Evolutionary conservation across 2,888 invertebrate species (phyloP).

Genomic region (Linnaemya tessellans): DNA sequence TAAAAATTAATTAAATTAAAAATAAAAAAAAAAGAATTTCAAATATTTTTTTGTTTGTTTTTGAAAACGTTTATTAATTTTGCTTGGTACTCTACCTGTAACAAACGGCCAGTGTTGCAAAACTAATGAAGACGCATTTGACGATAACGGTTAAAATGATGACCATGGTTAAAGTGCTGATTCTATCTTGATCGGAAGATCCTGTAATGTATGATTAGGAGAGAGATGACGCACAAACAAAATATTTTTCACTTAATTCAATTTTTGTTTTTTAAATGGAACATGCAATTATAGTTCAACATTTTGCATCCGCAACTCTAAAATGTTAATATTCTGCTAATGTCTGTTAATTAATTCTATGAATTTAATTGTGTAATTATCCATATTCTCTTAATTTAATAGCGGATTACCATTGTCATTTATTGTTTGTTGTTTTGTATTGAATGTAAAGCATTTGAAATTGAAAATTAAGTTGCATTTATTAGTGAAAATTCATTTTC

Average conservation of each 20-base stretch:
- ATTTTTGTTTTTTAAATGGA: not conserved
- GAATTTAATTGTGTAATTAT: conserved; percentile 14
- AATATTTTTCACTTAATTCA: conserved; percentile 21
- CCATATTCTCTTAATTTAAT: conserved; percentile 35
- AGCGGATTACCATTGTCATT: conserved; percentile 77
- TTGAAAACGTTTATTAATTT: conserved; percentile 68
- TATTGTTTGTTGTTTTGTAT: conserved; percentile 39
- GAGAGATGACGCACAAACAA: conserved; percentile 40
- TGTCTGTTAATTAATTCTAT: not conserved
- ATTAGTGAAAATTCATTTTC: conserved; percentile 25
- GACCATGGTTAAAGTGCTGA: conserved; percentile 95
- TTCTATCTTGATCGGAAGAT: conserved; percentile 90
- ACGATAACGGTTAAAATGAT: conserved; percentile 96
- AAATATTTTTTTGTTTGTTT: conserved; percentile 11
- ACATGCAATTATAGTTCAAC: not conserved
- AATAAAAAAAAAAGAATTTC: conserved; percentile 3
- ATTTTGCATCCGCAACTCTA: not conserved
- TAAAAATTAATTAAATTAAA: conserved; percentile 25
- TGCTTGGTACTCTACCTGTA: conserved; percentile 90
- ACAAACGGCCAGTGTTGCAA: conserved; percentile 97
- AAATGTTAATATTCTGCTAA: not conserved
- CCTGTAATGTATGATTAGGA: conserved; percentile 84
- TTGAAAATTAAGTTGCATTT: conserved; percentile 33
- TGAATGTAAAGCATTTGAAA: conserved; percentile 31
- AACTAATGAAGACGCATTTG: conserved; percentile 97